Evolutionary conservation across 2,113 vertebrate species (phyloP).

Genomic region (Piliocolobus tephrosceles): DNA sequence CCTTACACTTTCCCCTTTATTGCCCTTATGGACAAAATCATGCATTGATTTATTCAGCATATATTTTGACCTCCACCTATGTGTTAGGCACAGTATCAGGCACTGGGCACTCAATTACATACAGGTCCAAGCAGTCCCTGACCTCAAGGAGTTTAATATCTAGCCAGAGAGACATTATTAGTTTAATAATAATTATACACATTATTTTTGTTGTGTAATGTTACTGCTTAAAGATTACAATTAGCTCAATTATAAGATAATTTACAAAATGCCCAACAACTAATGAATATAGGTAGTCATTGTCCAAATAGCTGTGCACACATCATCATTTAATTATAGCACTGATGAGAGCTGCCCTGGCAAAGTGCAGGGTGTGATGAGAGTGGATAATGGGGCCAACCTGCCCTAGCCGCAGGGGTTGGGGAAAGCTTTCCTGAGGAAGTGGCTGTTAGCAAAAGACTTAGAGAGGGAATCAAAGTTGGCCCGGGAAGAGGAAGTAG

Average conservation of each 20-base stretch:
- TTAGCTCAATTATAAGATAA: constrained; percentile 46
- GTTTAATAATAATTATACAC: constrained; percentile 32
- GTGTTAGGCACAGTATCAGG: neutral
- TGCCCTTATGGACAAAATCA: neutral
- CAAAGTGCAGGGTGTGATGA: neutral
- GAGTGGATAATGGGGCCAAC: neutral
- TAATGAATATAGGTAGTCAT: constrained; percentile 16
- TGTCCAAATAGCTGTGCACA: neutral
- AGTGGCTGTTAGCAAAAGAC: neutral
- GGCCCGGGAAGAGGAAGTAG: neutral
- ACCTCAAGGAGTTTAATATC: constrained; percentile 43
- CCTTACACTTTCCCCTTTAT: neutral
- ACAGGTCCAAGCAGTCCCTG: neutral
- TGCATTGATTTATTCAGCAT: neutral
- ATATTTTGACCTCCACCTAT: neutral
- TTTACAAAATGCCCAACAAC: constrained; percentile 13
- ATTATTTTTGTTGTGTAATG: constrained; percentile 32
- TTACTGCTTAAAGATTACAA: constrained; percentile 33
- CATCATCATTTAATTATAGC: neutral
- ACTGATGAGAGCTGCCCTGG: neutral
- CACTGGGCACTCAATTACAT: neutral
- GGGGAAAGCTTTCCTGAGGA: neutral
- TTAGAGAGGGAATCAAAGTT: neutral
- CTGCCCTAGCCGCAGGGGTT: neutral
- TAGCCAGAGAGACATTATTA: constrained; percentile 11